Evolutionary conservation across 2,113 vertebrate genomes (phyloP).

Genomic region (Hippocampus mohnikei): DNA sequence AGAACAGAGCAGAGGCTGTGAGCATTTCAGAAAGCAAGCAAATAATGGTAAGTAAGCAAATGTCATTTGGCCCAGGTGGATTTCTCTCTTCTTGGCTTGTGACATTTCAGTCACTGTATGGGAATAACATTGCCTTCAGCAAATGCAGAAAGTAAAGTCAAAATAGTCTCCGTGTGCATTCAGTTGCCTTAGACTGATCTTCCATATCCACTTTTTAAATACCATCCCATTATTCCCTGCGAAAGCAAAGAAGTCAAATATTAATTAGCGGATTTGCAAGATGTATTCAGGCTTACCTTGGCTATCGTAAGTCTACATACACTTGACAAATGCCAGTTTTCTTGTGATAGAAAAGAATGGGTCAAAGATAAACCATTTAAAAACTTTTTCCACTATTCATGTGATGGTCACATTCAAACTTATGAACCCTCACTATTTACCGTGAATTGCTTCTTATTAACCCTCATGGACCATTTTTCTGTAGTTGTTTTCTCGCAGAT

Average conservation of each 20-base stretch:
- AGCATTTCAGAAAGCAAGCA: neutral
- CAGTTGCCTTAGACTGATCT: neutral
- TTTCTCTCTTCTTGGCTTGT: conserved; percentile 5
- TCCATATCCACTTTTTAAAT: neutral
- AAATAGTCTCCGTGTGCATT: neutral
- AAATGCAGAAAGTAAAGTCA: neutral
- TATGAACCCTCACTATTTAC: too few relatives aligned
- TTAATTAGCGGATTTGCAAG: neutral
- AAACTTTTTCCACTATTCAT: too few relatives aligned
- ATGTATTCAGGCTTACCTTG: neutral
- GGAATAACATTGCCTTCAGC: conserved; percentile 1
- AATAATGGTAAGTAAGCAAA: conserved; percentile 1
- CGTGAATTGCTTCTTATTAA: too few relatives aligned
- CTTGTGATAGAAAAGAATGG: too few relatives aligned
- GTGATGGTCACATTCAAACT: too few relatives aligned
- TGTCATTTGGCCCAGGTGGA: conserved; percentile 13
- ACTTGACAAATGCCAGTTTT: neutral
- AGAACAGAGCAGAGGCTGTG: neutral
- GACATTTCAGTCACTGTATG: conserved; percentile 2
- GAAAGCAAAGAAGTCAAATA: neutral
- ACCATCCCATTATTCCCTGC: neutral
- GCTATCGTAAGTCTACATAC: neutral
- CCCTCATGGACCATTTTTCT: too few relatives aligned
- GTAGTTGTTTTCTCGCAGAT: too few relatives aligned
- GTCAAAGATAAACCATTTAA: too few relatives aligned